These are phyloP conservation scores for Colletes latitarsis DNA, from an alignment of 1,140 invertebrate genomes.

Conservation along the genomic window DNA sequence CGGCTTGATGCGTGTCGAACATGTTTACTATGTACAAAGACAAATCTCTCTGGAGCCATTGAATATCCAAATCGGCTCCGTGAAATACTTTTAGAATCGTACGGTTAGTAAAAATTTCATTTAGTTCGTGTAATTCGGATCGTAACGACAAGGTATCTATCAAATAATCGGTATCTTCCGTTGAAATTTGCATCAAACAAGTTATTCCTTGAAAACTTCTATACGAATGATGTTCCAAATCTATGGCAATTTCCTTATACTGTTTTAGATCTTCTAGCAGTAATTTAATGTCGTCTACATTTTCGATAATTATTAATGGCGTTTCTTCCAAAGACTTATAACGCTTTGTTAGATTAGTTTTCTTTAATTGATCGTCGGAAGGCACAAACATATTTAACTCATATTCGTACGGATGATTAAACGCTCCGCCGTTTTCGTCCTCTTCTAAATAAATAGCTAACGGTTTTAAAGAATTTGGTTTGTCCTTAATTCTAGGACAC, in stretches of 20 bases:
- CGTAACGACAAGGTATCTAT: constrained; percentile 93
- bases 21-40: constrained; percentile 97
- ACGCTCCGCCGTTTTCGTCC: constrained; percentile 83
- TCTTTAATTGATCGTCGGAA: constrained; percentile 79
- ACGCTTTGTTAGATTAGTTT: constrained; percentile 71
- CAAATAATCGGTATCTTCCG: constrained; percentile 92
- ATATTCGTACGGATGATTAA: constrained; percentile 93
- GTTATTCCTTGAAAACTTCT: constrained; percentile 92
- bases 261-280: constrained; percentile 86
- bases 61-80: constrained; percentile 93
- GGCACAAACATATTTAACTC: constrained; percentile 89
- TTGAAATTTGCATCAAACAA: constrained; percentile 97
- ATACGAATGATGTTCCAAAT: constrained; percentile 95
- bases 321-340: constrained; percentile 84
- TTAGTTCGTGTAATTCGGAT: constrained; percentile 91
- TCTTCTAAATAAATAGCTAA: constrained; percentile 87
- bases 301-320: constrained; percentile 86
- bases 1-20: constrained; percentile 97
- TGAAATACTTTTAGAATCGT: constrained; percentile 97
- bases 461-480: constrained; percentile 94
- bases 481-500: constrained; percentile 91
- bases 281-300: constrained; percentile 83
- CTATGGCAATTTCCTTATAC: constrained; percentile 90
- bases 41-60: constrained; percentile 98
- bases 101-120: constrained; percentile 96